Evolutionary conservation across 2,888 invertebrate genomes (phyloP), one percentile per base, ranked within the genome.

Genomic region (Athalia rosae): DNA sequence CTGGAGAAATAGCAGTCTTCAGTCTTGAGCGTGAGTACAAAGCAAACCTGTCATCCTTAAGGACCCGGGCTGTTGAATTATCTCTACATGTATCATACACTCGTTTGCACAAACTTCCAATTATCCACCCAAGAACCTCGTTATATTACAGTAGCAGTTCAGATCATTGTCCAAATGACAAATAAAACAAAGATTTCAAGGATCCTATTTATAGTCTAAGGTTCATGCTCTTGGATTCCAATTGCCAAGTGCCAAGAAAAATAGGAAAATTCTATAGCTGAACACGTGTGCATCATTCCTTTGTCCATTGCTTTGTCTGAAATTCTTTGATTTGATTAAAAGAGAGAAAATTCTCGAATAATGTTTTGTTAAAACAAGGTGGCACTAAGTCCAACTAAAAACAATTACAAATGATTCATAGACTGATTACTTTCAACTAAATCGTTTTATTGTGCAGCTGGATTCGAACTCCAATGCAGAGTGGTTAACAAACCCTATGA

Each of bases 1-100:
- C 95, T 0, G 97, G 97, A 8, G 97, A 97, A 92, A 96, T 97
- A 79, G 96, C 95, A n/a, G 95, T 97, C 11, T 97, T 96, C 87
- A 94, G 93, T 87, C 89, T 96, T 69, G 92, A 93, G 88, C 92
- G 95, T 94, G 89, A 88, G 85, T 56, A 77, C 53, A 63, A 53
- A 53, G 11, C 53, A 28, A 11, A 8, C 9, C 53, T 53, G 4
- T n/a, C 3, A 53, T 53, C 9, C 53, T n/a, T 53, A 3, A 53
- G 3, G 53, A n/a, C 4, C 8, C 8, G 8, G 3, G n/a, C 62
- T n/a, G 4, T 45, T n/a, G n/a, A 9, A 62, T 45, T 11, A 11
- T 41, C 11, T n/a, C 11, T 41, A 11, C 3, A n/a, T n/a, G 41
- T n/a, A 11, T 62, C 43, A 45, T 62, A 43, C 41, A 62, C 2